These are phyloP conservation scores for Chloropsis cyanopogon DNA, from an alignment of 2,113 vertebrate species.

Conservation along the genomic window DNA sequence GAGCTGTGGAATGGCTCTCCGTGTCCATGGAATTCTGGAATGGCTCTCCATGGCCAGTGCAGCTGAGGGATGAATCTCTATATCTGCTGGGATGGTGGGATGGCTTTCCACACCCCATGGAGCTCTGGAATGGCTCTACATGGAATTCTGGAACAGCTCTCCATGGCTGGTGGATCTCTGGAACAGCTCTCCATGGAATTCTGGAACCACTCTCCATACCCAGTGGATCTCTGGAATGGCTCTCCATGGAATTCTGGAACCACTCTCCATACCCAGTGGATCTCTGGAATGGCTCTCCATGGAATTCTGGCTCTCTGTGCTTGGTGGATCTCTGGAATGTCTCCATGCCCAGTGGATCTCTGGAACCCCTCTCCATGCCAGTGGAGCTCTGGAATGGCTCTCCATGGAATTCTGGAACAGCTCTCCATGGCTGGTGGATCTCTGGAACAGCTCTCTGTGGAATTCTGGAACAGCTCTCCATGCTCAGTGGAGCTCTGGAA, in stretches of 20 bases:
- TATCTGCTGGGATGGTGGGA: too few relatives aligned
- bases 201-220: not conserved
- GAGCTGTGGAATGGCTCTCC: not conserved
- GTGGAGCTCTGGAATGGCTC: not conserved
- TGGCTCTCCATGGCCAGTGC: not conserved
- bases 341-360: not conserved
- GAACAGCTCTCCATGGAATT: too few relatives aligned
- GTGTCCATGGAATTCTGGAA: not conserved
- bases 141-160: not conserved
- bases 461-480: not conserved
- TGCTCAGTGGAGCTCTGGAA: accelerated
- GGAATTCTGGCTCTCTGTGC: not conserved
- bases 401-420: not conserved
- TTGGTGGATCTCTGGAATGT: not conserved
- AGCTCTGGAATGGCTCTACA: not conserved
- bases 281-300: not conserved
- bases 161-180: not conserved
- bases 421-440: not conserved
- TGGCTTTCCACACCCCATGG: not conserved
- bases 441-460: too few relatives aligned
- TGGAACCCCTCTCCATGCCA: accelerated
- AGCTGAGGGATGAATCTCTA: too few relatives aligned
- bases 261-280: not conserved
- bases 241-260: not conserved
- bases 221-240: accelerated